These are phyloP conservation scores for Hippocampus abdominalis DNA, from an alignment of 2,113 vertebrate genomes.

Conservation along the genomic window DNA sequence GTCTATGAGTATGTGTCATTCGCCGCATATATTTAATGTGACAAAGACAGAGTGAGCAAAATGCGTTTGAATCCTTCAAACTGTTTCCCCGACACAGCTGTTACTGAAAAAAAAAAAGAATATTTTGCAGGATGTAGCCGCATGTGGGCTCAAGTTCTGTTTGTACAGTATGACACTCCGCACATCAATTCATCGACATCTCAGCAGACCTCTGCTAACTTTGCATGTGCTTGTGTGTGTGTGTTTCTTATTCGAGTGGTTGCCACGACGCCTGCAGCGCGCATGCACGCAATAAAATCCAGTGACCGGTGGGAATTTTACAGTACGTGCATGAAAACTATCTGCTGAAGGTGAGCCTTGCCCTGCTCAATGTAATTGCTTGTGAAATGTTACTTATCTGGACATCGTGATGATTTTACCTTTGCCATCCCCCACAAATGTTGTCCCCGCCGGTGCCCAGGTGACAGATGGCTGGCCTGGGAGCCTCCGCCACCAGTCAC, in stretches of 20 bases:
- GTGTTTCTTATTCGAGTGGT: slow-evolving; percentile 14
- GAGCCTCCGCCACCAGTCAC: slow-evolving; percentile 45
- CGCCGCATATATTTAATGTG: neutral
- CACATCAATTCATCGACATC: slow-evolving; percentile 61
- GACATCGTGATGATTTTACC: slow-evolving; percentile 42
- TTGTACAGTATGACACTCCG: slow-evolving; percentile 63
- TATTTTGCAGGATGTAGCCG: slow-evolving; percentile 64
- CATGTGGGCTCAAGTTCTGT: slow-evolving; percentile 58
- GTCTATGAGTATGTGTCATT: neutral
- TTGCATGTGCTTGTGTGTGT: slow-evolving; percentile 26
- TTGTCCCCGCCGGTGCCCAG: slow-evolving; percentile 62
- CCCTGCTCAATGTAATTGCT: slow-evolving; percentile 23
- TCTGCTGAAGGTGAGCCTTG: neutral
- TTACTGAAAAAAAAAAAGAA: slow-evolving; percentile 29
- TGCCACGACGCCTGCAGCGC: neutral
- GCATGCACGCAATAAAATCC: neutral
- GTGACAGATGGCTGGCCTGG: slow-evolving; percentile 64
- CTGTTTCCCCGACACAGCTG: slow-evolving; percentile 47
- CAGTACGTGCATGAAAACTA: neutral
- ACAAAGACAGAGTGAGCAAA: slow-evolving; percentile 10
- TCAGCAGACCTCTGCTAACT: slow-evolving; percentile 50
- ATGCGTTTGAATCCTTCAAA: slow-evolving; percentile 40
- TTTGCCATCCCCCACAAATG: slow-evolving; percentile 37
- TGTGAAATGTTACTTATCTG: slow-evolving; percentile 40
- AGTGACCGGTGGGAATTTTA: neutral